Evolutionary conservation across 2,888 invertebrate species (phyloP).

Genomic region (Teleiodes luculella): DNA sequence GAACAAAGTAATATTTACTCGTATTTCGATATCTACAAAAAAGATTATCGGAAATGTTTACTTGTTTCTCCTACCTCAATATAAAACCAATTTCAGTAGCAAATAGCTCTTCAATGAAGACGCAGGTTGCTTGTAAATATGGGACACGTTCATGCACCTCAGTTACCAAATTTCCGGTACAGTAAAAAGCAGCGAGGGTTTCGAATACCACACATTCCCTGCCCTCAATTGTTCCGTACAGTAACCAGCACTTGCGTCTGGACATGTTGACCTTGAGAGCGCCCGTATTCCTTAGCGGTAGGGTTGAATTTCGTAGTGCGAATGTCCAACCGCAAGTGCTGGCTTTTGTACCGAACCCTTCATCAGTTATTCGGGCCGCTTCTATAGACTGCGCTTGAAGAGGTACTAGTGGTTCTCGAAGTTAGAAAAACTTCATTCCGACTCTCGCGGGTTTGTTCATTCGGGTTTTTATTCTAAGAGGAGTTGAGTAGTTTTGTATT

Average conservation of each 20-base stretch:
- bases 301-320: too few relatives aligned
- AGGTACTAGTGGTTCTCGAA: conserved; percentile 9
- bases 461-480: neutral
- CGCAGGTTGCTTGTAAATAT: neutral
- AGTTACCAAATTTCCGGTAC: conserved; percentile 3
- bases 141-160: neutral
- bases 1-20: too few relatives aligned
- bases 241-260: too few relatives aligned
- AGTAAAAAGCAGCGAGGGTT: conserved; percentile 9
- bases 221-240: conserved; percentile 35
- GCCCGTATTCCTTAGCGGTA: too few relatives aligned
- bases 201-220: conserved; percentile 13
- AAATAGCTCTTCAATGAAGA: neutral
- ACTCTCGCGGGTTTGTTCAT: neutral
- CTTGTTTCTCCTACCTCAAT: neutral
- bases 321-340: too few relatives aligned
- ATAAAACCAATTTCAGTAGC: neutral
- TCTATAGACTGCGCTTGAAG: conserved; percentile 13
- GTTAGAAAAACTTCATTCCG: neutral
- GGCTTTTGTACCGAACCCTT: too few relatives aligned
- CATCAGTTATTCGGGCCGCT: conserved; percentile 42
- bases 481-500: neutral
- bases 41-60: too few relatives aligned
- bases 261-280: too few relatives aligned
- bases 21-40: too few relatives aligned